These are phyloP conservation scores for Streptopelia turtur DNA, from an alignment of 2,797 vertebrate genomes.

Conservation along the genomic window DNA sequence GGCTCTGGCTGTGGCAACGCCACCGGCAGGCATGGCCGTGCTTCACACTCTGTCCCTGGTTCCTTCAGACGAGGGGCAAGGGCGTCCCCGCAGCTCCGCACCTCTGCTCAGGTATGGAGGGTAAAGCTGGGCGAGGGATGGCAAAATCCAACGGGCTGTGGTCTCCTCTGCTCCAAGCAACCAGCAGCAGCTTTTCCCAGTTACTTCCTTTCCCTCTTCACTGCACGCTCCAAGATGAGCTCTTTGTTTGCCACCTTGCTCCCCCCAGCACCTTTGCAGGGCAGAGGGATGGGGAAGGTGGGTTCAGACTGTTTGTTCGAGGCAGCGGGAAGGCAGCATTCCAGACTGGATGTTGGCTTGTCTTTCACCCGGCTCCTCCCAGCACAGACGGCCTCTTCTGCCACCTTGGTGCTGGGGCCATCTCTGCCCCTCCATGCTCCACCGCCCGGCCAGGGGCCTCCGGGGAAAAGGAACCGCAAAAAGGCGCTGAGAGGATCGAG, in stretches of 20 bases:
- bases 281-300: neutral
- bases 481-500: constrained; percentile 45
- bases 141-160: rapidly evolving
- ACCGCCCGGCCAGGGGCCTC: rapidly evolving
- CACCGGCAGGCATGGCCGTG: rapidly evolving
- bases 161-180: neutral
- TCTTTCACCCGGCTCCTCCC: neutral
- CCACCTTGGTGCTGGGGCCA: neutral
- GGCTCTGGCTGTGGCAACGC: neutral
- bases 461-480: neutral
- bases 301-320: neutral
- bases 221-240: neutral
- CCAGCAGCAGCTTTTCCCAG: neutral
- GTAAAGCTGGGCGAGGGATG: neutral
- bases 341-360: neutral
- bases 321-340: neutral
- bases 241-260: neutral
- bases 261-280: neutral
- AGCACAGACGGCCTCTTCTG: neutral
- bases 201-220: neutral
- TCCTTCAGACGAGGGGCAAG: neutral
- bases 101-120: neutral
- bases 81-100: neutral
- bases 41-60: neutral
- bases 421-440: neutral